A percentile compares a stretch with the other conserved stretches of the same genome.
Evolutionary conservation across 2,797 vertebrate species (phyloP).

Genomic region (Galaxias olidus): DNA sequence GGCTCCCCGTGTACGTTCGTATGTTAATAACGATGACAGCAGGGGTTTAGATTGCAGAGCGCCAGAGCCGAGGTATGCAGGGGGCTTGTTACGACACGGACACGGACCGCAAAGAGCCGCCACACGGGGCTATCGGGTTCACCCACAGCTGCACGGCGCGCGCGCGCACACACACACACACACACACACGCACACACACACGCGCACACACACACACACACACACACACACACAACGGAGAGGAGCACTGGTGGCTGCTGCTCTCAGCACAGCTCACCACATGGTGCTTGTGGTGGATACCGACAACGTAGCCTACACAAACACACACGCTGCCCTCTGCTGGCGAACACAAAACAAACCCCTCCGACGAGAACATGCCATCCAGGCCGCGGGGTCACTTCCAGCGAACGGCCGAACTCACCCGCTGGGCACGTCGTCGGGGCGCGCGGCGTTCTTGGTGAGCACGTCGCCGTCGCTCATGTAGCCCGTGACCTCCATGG

Average conservation of each 20-base stretch:
- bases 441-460: conserved; percentile 85
- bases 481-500: conserved; percentile 89
- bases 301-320: no score
- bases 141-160: no score
- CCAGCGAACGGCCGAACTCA: conserved; percentile 68
- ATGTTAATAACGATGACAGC: conserved; percentile 52
- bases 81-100: conserved; percentile 51
- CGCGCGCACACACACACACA: no score
- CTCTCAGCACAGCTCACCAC: no score
- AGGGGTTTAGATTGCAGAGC: conserved; percentile 53
- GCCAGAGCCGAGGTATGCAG: conserved; percentile 49
- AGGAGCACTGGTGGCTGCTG: no score
- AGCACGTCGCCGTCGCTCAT: conserved; percentile 97
- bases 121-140: conserved; percentile 43
- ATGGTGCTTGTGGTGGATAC: no score
- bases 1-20: conserved; percentile 36
- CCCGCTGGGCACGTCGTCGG: conserved; percentile 93
- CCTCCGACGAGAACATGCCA: neutral
- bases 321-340: no score
- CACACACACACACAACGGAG: no score
- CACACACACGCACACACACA: no score
- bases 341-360: no score
- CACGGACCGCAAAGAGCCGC: conserved; percentile 36
- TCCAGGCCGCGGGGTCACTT: neutral
- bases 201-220: no score